These are phyloP conservation scores for Dynastes hyllus DNA, from an alignment of 2,888 invertebrate genomes.

Conservation along the genomic window DNA sequence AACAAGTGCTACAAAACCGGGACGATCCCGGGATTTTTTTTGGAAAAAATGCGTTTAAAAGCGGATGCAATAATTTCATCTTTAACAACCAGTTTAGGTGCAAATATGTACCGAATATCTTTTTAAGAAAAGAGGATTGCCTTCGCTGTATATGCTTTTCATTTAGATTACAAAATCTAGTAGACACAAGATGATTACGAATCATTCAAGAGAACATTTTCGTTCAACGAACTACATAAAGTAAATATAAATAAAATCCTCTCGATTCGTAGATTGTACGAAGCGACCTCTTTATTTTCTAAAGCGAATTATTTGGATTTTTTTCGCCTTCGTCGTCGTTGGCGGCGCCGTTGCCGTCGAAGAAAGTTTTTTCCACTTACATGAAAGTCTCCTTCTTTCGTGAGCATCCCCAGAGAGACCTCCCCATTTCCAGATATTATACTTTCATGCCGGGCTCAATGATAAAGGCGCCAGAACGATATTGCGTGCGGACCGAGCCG, in stretches of 20 bases:
- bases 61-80: too few species aligned
- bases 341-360: not conserved
- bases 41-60: too few species aligned
- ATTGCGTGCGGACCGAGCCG: not conserved
- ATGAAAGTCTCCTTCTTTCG: slow-evolving; percentile 18
- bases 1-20: too few species aligned
- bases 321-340: not conserved
- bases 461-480: slow-evolving; percentile 4
- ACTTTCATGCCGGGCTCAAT: slow-evolving; percentile 7
- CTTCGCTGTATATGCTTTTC: too few species aligned
- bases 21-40: too few species aligned
- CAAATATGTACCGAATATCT: too few species aligned
- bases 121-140: too few species aligned
- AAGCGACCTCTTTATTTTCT: slow-evolving; percentile 10
- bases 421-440: slow-evolving; percentile 16
- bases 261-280: slow-evolving; percentile 1
- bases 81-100: too few species aligned
- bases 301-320: slow-evolving; percentile 31
- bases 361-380: slow-evolving; percentile 26
- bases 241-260: slow-evolving; percentile 22
- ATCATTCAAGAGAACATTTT: not conserved
- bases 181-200: too few species aligned
- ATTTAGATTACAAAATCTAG: too few species aligned
- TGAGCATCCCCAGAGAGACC: slow-evolving; percentile 16
- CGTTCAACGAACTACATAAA: not conserved